Conservation (phyloP, 92 coral and sea anemone genomes). For the Umimayanthus kanabou region DNA sequence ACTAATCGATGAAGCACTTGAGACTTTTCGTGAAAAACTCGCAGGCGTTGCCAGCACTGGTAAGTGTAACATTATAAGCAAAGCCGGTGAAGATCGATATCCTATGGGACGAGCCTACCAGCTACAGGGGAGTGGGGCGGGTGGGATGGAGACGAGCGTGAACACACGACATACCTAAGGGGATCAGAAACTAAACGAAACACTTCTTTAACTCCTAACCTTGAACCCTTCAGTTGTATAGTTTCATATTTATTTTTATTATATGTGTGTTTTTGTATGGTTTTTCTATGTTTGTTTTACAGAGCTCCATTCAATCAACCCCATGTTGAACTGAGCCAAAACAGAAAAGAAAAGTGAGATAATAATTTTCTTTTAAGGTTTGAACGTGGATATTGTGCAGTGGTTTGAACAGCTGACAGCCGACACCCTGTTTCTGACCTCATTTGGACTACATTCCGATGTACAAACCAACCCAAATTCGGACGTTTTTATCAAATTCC, state of each 20-base stretch:
- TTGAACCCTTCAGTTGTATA: no score
- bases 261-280: no score
- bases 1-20: slow-evolving; percentile 61
- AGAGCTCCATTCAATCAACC: no score
- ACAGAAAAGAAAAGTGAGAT: background rate
- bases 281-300: no score
- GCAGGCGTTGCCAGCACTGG: slow-evolving; percentile 67
- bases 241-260: no score
- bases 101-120: background rate
- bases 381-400: slow-evolving; percentile 61
- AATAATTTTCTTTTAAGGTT: slow-evolving; percentile 33
- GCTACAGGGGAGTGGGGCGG: background rate
- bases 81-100: background rate
- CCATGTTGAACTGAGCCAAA: no score
- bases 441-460: slow-evolving; percentile 65
- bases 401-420: slow-evolving; percentile 75
- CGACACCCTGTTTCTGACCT: slow-evolving; percentile 65
- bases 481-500: slow-evolving; percentile 43
- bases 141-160: no score
- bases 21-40: slow-evolving; percentile 55
- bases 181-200: no score
- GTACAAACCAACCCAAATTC: slow-evolving; percentile 67
- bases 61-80: background rate
- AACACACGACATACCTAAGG: no score
- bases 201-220: no score